These are phyloP conservation scores for Alces alces DNA, from an alignment of 2,113 vertebrate species.

Conservation along the genomic window DNA sequence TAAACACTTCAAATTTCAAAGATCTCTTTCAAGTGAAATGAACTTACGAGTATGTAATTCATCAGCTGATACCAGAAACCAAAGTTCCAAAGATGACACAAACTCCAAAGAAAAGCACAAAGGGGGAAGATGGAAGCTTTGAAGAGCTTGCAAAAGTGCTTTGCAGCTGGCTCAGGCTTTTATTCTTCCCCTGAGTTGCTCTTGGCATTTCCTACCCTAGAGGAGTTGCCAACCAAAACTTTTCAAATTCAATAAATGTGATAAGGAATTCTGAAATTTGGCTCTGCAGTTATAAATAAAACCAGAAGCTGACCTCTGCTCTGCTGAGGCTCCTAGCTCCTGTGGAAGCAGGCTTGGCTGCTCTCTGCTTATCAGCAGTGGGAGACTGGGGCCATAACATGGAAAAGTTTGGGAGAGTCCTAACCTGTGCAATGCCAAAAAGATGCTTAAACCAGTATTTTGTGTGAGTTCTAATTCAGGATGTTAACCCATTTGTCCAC, in stretches of 20 bases:
- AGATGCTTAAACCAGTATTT: neutral
- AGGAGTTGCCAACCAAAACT: neutral
- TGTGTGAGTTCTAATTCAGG: neutral
- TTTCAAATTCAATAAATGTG: neutral
- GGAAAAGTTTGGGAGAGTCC: neutral
- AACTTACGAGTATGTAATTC: neutral
- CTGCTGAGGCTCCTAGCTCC: neutral
- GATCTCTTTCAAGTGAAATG: neutral
- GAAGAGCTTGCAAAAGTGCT: neutral
- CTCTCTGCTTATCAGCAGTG: neutral
- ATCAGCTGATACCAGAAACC: neutral
- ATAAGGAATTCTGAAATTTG: neutral
- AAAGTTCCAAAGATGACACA: neutral
- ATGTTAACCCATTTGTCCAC: neutral
- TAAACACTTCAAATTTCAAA: slow-evolving; percentile 23
- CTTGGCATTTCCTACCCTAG: neutral
- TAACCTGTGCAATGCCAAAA: neutral
- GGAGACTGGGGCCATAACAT: neutral
- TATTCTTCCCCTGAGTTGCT: no score
- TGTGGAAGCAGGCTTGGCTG: neutral
- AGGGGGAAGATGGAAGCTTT: neutral
- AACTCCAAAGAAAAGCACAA: neutral
- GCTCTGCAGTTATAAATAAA: neutral
- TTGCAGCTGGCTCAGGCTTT: neutral
- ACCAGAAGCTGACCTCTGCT: neutral